phyloP scores from a whole-genome alignment of 2,113 vertebrate genomes.

The Bathybates hornii region DNA sequence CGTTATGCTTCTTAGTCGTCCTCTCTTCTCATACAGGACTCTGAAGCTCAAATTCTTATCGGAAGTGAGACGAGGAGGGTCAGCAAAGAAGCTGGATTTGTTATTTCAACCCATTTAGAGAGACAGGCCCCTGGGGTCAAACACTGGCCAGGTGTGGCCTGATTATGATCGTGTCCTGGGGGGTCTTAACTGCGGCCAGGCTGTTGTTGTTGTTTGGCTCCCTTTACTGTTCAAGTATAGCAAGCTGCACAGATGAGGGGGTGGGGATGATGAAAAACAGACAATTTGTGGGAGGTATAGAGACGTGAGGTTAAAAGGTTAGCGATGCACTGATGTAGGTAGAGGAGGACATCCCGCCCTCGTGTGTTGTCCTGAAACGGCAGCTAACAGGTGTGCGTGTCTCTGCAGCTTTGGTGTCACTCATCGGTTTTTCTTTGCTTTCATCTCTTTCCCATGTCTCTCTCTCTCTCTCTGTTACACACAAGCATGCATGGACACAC shows the following conservation, averaged over 20 bases:
- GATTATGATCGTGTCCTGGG: slow-evolving; percentile 49
- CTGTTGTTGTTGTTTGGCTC: slow-evolving; percentile 61
- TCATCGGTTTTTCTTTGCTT: neutral
- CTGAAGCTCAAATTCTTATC: slow-evolving; percentile 43
- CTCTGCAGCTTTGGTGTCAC: neutral
- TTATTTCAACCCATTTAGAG: slow-evolving; percentile 56
- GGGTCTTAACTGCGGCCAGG: slow-evolving; percentile 32
- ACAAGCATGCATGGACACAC: neutral
- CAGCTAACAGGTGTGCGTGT: slow-evolving; percentile 42
- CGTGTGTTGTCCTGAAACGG: neutral
- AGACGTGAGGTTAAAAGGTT: slow-evolving; percentile 35
- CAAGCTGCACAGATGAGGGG: slow-evolving; percentile 39
- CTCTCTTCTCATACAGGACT: slow-evolving; percentile 28
- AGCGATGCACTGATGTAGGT: slow-evolving; percentile 50
- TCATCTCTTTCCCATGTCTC: neutral
- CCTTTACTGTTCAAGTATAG: slow-evolving; percentile 49
- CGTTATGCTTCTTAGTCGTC: slow-evolving; percentile 1
- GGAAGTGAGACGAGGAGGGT: slow-evolving; percentile 26
- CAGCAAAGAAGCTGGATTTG: slow-evolving; percentile 36
- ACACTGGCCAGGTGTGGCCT: slow-evolving; percentile 37
- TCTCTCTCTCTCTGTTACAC: neutral
- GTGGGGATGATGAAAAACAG: slow-evolving; percentile 43
- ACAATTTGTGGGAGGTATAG: slow-evolving; percentile 61
- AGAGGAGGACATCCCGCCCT: neutral
- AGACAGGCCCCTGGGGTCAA: slow-evolving; percentile 40